These are phyloP conservation scores for Amblyraja radiata DNA, from an alignment of 2,797 vertebrate genomes.

Conservation along the genomic window DNA sequence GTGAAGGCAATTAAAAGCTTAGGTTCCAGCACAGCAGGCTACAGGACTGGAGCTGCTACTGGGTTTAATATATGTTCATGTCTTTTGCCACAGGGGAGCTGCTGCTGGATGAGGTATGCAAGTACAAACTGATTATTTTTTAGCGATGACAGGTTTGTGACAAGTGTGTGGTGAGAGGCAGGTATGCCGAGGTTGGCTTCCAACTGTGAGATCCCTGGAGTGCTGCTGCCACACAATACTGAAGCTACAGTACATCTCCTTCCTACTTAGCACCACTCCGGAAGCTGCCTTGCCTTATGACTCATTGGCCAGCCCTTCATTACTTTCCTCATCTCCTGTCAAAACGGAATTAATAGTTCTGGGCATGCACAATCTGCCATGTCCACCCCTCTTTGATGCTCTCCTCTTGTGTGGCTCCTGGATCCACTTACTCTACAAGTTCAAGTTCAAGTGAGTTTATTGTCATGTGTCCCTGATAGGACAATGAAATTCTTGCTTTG, in stretches of 20 bases:
- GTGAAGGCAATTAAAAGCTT: background rate
- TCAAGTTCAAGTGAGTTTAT: no score
- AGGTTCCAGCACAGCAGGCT: background rate
- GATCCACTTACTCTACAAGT: no score
- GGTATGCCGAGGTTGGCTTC: background rate
- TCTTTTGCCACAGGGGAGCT: background rate
- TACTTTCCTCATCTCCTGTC: background rate
- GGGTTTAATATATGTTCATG: background rate
- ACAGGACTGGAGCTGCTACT: background rate
- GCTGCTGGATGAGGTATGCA: background rate
- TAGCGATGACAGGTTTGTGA: background rate
- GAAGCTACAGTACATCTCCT: background rate
- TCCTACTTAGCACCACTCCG: background rate
- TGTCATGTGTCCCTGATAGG: no score
- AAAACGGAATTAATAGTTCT: background rate
- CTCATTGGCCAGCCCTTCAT: background rate
- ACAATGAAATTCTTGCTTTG: no score
- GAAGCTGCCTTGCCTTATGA: background rate
- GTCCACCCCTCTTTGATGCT: no score
- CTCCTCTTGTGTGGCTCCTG: background rate
- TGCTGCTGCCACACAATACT: background rate
- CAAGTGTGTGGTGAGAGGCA: background rate
- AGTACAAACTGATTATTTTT: background rate
- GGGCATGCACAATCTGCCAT: no score
- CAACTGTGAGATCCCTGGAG: background rate